These are phyloP conservation scores for Microtus richardsoni DNA, from an alignment of 2,113 vertebrate species.

Conservation along the genomic window DNA sequence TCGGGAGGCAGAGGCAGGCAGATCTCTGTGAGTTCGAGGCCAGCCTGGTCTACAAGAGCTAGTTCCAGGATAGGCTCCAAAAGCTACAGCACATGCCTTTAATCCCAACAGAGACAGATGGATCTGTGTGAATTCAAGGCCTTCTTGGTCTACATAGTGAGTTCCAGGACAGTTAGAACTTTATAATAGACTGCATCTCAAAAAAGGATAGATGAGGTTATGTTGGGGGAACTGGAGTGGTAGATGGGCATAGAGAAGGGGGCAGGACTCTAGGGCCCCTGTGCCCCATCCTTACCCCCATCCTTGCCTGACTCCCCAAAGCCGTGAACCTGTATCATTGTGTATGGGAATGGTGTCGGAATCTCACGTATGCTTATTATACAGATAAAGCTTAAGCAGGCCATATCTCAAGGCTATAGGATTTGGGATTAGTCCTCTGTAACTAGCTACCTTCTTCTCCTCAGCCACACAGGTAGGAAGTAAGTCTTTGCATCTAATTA, in stretches of 20 bases:
- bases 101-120: not conserved
- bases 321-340: not conserved
- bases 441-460: not conserved
- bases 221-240: not conserved
- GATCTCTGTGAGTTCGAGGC: too few species aligned
- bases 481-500: conserved; percentile 47
- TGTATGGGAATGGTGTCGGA: not conserved
- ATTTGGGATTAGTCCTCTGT: not conserved
- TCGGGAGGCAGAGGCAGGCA: not conserved
- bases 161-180: not conserved
- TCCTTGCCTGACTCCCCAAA: not conserved
- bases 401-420: not conserved
- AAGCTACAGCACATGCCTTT: too few species aligned
- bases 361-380: not conserved
- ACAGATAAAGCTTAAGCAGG: not conserved
- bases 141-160: not conserved
- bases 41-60: too few species aligned
- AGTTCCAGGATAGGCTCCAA: too few species aligned
- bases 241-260: not conserved
- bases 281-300: not conserved
- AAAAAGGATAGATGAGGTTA: not conserved
- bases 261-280: not conserved
- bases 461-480: not conserved
- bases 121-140: not conserved
- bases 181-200: not conserved